Base-by-base conservation (phyloP, 2,888 invertebrate species). In the Mayetiola destructor region DNA sequence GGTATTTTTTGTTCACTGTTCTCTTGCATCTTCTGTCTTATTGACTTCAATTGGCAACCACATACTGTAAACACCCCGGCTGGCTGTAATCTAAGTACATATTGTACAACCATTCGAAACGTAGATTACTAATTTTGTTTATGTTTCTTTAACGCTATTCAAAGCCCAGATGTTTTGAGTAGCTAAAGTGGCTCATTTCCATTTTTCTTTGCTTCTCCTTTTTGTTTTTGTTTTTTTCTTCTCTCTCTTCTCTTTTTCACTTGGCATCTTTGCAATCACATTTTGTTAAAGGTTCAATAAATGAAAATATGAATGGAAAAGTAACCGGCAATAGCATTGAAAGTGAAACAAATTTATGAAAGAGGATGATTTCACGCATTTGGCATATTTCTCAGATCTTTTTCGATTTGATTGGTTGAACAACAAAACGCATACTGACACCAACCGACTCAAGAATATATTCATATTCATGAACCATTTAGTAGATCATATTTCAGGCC, bases 341-440 rank as follows among this genome's bases (percentile, higher is more conserved):
- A 48, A 48, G 27, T 48, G 48, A 48, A 48, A 48, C 48, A 48
- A 48, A 48, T 27, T 48, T 27, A 16, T 48, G 48, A 48, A 48
- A 48, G 23, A 27, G 48, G 48, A 48, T 27, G 48, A 48, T 48
- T 48, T 48, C 39, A 39, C 20, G 16, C 20, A 8, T 39, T 8
- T 32, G 12, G 32, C 8, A 12, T 23, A 14, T 21, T 21, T 8
- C n/a, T 5, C 10, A 12, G 42, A 42, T 42, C 12, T 23, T 42
- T 42, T 23, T 9, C 23, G 6, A 10, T 42, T 40, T 21, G 40
- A 16, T 37, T 48, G 48, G 27, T 27, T 48, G 48, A 48, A n/a
- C n/a, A n/a, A n/a, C 27, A 48, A 23, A 27, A 6, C 4, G 16
- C 48, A 48, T 48, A 48, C 27, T 48, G 48, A 39, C 39, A 39